phyloP scores from a whole-genome alignment of 1,140 invertebrate genomes.

The Scaptomyza montana region DNA sequence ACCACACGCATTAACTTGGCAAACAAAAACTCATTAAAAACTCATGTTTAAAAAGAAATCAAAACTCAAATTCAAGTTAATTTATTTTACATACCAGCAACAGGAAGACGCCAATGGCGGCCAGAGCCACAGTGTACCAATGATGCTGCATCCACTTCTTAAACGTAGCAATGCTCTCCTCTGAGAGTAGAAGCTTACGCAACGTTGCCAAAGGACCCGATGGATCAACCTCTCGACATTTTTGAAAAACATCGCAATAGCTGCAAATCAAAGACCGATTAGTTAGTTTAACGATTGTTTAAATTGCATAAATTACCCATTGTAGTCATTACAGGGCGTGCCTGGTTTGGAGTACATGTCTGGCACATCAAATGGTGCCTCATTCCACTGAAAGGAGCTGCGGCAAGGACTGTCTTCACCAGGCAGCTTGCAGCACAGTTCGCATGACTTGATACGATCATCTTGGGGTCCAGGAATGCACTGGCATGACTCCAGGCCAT shows the following conservation, averaged over 20 bases:
- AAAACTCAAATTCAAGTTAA: neutral
- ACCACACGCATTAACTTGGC: constrained; percentile 71
- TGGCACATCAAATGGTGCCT: constrained; percentile 93
- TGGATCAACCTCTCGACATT: constrained; percentile 97
- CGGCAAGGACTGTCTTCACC: constrained; percentile 92
- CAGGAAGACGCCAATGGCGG: constrained; percentile 89
- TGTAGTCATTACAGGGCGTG: constrained; percentile 98
- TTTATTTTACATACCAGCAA: constrained; percentile 88
- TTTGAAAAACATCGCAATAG: constrained; percentile 99
- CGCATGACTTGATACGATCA: constrained; percentile 92
- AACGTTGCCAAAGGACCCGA: constrained; percentile 96
- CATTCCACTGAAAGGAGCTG: constrained; percentile 96
- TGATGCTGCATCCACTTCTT: constrained; percentile 93
- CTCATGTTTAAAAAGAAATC: neutral
- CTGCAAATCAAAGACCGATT: constrained; percentile 61
- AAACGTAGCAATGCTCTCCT: constrained; percentile 94
- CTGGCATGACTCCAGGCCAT: constrained; percentile 98
- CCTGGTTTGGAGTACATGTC: constrained; percentile 97
- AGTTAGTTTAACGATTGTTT: neutral
- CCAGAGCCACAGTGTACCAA: constrained; percentile 93
- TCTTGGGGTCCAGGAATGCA: constrained; percentile 91
- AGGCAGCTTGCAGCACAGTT: constrained; percentile 94
- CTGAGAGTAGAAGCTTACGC: constrained; percentile 93
- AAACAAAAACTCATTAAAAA: constrained; percentile 28
- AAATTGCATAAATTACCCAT: constrained; percentile 86